These are phyloP conservation scores for Labroides dimidiatus DNA, from an alignment of 2,797 vertebrate species.

Conservation along the genomic window DNA sequence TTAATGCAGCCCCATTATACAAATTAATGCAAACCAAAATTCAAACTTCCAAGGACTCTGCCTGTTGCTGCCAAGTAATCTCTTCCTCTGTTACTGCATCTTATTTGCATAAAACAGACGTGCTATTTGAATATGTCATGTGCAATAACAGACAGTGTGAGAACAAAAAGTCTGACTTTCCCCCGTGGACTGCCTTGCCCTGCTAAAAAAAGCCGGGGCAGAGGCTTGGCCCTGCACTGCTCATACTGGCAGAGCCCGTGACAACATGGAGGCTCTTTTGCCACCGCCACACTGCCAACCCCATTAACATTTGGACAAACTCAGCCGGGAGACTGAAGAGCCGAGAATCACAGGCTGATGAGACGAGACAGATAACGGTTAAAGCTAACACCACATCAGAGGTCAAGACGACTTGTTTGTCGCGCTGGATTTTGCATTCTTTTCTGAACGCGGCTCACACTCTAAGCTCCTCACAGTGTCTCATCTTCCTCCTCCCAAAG, in stretches of 20 bases:
- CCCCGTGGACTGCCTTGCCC: slow-evolving; percentile 30
- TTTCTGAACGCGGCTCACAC: slow-evolving; percentile 45
- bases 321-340: slow-evolving; percentile 47
- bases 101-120: slow-evolving; percentile 50
- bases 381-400: slow-evolving; percentile 53
- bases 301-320: slow-evolving; percentile 66
- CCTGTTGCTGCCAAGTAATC: slow-evolving; percentile 22
- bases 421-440: slow-evolving; percentile 61
- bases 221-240: slow-evolving; percentile 55
- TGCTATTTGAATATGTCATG: slow-evolving; percentile 52
- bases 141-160: slow-evolving; percentile 35
- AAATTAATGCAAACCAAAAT: slow-evolving; percentile 28
- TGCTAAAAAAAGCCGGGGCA: slow-evolving; percentile 56
- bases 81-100: slow-evolving; percentile 16
- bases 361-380: slow-evolving; percentile 69
- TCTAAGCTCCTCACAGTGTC: slow-evolving; percentile 48
- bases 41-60: slow-evolving; percentile 13
- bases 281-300: slow-evolving; percentile 39
- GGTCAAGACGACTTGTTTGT: slow-evolving; percentile 67
- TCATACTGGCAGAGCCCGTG: slow-evolving; percentile 48
- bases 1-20: slow-evolving; percentile 8
- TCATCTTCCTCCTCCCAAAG: slow-evolving; percentile 43
- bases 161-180: slow-evolving; percentile 20
- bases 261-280: slow-evolving; percentile 44
- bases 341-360: slow-evolving; percentile 48